phyloP scores from a whole-genome alignment of 2,888 invertebrate species.

The Atherix ibis region DNA sequence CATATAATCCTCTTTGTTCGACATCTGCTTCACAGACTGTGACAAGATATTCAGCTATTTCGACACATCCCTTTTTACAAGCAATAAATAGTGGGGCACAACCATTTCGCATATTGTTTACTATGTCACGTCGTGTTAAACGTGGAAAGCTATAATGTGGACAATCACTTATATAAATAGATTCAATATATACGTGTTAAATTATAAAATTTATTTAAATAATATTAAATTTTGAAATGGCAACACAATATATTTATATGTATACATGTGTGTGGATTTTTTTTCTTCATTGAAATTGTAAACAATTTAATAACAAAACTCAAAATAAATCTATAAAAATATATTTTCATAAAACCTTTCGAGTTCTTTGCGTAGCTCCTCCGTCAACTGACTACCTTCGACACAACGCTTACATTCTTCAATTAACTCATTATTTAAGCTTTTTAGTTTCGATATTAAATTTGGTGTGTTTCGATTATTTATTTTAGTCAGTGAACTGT shows the following conservation, averaged over 20 bases:
- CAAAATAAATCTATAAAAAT: too few relatives aligned
- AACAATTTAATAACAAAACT: not conserved
- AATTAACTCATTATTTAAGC: conserved; percentile 13
- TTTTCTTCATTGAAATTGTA: conserved; percentile 9
- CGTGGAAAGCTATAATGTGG: conserved; percentile 38
- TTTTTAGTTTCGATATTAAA: conserved; percentile 7
- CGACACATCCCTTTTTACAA: conserved; percentile 61
- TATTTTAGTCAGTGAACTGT: conserved; percentile 7
- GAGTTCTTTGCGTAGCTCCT: conserved; percentile 23
- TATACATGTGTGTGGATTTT: too few relatives aligned
- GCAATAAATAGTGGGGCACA: conserved; percentile 71
- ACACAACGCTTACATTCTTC: conserved; percentile 27
- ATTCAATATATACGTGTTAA: conserved; percentile 1
- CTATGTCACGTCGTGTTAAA: conserved; percentile 48
- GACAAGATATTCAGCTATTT: conserved; percentile 74
- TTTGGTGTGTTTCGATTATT: conserved; percentile 6
- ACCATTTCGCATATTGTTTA: conserved; percentile 51
- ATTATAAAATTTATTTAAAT: not conserved
- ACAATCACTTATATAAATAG: too few relatives aligned
- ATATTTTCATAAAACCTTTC: too few relatives aligned
- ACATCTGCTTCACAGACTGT: conserved; percentile 67
- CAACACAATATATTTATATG: too few relatives aligned
- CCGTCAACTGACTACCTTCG: conserved; percentile 23
- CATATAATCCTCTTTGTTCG: conserved; percentile 72
- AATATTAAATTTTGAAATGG: too few relatives aligned